A percentile compares a stretch with the other conserved stretches of the same genome.
phyloP scores from a whole-genome alignment of 2,888 invertebrate genomes.

The Allygus modestus region DNA sequence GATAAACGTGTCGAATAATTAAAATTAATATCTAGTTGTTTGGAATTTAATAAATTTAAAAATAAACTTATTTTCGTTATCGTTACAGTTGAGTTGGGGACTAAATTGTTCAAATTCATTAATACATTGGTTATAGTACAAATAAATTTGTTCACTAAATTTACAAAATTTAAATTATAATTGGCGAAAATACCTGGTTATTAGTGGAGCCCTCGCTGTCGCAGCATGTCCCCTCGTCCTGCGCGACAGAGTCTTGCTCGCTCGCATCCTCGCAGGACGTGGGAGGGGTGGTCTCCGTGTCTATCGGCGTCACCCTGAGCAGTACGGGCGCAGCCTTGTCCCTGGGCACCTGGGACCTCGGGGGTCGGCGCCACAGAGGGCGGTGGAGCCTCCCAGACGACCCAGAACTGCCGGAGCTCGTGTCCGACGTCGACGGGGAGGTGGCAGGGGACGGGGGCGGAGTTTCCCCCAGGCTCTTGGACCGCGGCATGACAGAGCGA shows the following conservation, averaged over 20 bases:
- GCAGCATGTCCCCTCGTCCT: slow-evolving; percentile 31
- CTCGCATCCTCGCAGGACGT: not conserved
- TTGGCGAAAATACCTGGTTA: slow-evolving; percentile 3
- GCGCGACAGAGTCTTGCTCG: not conserved
- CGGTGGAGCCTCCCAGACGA: slow-evolving; percentile 51
- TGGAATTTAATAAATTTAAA: no score
- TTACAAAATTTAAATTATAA: no score
- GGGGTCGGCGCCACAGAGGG: slow-evolving; percentile 51
- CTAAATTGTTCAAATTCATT: no score
- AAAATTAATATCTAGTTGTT: no score
- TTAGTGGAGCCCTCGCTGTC: slow-evolving; percentile 22
- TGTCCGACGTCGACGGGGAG: slow-evolving; percentile 65
- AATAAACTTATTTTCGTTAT: no score
- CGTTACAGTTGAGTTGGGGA: no score
- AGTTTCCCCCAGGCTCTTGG: slow-evolving; percentile 35
- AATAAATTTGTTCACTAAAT: no score
- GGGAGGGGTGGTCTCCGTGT: not conserved
- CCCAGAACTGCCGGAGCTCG: slow-evolving; percentile 55
- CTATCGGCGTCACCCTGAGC: slow-evolving; percentile 60
- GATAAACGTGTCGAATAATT: no score
- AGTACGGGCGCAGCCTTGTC: slow-evolving; percentile 61
- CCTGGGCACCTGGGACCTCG: slow-evolving; percentile 38
- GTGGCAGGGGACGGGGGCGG: slow-evolving; percentile 62
- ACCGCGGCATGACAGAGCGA: slow-evolving; percentile 43
- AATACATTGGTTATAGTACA: no score